A percentile compares a stretch with the other conserved stretches of the same genome.
These are phyloP conservation scores for Sus scrofa DNA, from an alignment of 2,113 vertebrate genomes.

Conservation along the genomic window DNA sequence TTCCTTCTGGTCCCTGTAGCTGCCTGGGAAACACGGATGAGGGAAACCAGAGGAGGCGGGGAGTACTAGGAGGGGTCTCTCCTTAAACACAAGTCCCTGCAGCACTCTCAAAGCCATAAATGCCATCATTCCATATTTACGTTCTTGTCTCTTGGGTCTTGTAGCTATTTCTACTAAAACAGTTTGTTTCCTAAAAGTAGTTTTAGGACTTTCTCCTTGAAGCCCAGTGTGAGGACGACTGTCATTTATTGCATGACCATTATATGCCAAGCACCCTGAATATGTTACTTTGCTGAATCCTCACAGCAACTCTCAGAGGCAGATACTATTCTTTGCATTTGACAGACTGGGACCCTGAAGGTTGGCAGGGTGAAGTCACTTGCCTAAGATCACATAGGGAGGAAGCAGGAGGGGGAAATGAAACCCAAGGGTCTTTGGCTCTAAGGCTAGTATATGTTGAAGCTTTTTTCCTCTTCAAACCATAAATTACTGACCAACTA, in stretches of 20 bases:
- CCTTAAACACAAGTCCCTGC: neutral
- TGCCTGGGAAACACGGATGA: neutral
- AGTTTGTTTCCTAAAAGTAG: neutral
- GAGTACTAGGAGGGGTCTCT: neutral
- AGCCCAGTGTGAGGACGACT: neutral
- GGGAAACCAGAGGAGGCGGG: neutral
- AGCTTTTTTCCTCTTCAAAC: slow-evolving; percentile 56
- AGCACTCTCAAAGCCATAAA: neutral
- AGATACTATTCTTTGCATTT: neutral
- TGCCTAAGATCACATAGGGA: neutral
- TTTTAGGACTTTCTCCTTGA: slow-evolving; percentile 25
- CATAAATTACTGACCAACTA: slow-evolving; percentile 71
- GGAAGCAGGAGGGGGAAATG: neutral
- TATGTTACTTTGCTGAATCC: neutral
- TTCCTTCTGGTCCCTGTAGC: neutral
- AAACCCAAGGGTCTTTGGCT: neutral
- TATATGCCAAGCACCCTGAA: neutral
- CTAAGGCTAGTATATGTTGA: neutral
- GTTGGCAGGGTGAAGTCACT: neutral
- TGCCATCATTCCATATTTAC: neutral
- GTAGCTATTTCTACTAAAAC: slow-evolving; percentile 38
- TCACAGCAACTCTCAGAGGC: neutral
- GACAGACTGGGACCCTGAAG: neutral
- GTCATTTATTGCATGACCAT: neutral
- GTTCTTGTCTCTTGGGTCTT: neutral